Percentiles rank a stretch among this genome's conserved stretches.
Conservation (phyloP, 2,113 vertebrate genomes). For the Prunella himalayana region DNA sequence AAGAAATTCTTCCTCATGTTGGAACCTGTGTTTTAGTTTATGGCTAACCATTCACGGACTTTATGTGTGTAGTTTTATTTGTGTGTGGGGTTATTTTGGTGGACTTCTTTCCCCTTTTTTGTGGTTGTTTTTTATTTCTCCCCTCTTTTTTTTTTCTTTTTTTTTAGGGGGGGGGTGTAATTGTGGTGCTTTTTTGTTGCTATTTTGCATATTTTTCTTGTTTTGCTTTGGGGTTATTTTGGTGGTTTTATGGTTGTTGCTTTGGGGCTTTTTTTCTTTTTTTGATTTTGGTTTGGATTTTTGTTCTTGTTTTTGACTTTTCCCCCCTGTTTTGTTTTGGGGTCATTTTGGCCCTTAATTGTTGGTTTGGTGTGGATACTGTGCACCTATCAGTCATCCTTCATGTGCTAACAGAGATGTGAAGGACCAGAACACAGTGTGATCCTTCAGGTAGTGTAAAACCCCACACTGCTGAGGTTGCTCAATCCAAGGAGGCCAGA, state of each 20-base stretch:
- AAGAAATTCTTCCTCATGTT: neutral
- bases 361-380: neutral
- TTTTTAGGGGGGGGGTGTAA: no score
- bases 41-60: neutral
- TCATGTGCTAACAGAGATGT: neutral
- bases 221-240: neutral
- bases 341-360: no score
- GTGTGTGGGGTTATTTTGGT: neutral
- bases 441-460: neutral
- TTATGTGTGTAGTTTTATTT: neutral
- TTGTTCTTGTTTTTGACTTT: no score
- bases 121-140: neutral
- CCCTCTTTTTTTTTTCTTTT: no score
- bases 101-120: neutral
- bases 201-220: neutral
- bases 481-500: neutral
- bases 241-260: no score
- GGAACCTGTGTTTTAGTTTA: neutral
- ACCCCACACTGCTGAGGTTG: neutral
- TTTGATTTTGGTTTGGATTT: neutral
- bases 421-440: neutral
- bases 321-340: neutral
- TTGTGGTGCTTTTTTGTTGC: neutral
- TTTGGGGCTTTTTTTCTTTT: neutral
- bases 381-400: accelerated